Conservation (phyloP, 1,140 invertebrate genomes). For the Temnothorax nylanderi region DNA sequence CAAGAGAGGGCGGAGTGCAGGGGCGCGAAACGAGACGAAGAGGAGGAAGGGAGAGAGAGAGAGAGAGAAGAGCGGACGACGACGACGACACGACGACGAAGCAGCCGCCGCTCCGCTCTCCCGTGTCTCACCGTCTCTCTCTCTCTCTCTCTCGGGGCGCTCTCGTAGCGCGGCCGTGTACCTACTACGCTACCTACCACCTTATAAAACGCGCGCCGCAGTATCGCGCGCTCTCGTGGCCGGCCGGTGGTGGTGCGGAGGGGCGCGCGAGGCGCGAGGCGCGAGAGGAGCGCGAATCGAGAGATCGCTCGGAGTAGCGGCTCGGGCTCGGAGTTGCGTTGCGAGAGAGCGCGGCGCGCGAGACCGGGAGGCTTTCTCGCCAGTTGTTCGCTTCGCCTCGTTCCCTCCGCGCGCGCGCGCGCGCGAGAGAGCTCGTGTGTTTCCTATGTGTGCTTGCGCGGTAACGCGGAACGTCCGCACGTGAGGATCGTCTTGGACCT, state of each 20-base stretch:
- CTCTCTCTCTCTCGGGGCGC: constrained; percentile 62
- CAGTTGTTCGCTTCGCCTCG: constrained; percentile 40
- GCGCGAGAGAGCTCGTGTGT: background rate
- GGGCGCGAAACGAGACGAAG: constrained; percentile 4
- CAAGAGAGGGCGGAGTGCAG: constrained; percentile 19
- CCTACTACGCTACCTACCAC: constrained; percentile 8
- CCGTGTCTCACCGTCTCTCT: background rate
- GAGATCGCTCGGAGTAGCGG: constrained; percentile 27
- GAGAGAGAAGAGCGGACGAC: background rate
- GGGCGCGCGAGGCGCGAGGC: background rate
- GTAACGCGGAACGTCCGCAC: constrained; percentile 37
- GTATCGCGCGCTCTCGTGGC: constrained; percentile 32
- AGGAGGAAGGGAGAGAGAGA: background rate
- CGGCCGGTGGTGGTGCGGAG: constrained; percentile 12
- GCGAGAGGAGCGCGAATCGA: constrained; percentile 17
- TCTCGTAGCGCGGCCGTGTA: constrained; percentile 53
- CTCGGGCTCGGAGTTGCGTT: background rate
- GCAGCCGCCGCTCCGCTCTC: constrained; percentile 12
- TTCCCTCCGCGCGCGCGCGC: constrained; percentile 4
- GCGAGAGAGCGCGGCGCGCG: constrained; percentile 19
- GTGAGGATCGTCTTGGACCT: background rate
- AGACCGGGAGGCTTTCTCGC: constrained; percentile 47
- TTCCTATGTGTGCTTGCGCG: background rate
- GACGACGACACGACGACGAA: constrained; percentile 24
- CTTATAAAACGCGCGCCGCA: constrained; percentile 54